phyloP scores from a whole-genome alignment of 2,797 vertebrate genomes.

The Betta splendens region DNA sequence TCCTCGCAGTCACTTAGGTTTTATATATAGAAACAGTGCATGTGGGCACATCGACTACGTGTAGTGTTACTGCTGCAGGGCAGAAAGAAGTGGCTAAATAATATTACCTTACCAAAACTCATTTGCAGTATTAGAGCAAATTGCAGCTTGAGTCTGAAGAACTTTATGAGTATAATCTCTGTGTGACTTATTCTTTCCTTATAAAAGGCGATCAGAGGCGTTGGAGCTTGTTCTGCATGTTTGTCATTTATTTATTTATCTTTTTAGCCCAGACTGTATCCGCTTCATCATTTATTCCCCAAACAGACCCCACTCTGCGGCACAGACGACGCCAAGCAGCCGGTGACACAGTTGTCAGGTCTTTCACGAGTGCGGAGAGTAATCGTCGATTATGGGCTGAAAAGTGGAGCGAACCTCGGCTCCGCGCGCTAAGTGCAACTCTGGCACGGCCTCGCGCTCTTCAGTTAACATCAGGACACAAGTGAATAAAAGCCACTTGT shows the following conservation, averaged over 20 bases:
- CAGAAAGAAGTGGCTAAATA: conserved; percentile 6
- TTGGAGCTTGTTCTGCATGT: background rate
- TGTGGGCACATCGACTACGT: conserved; percentile 5
- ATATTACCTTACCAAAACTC: background rate
- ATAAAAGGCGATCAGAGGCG: conserved; percentile 5
- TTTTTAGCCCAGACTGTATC: conserved; percentile 3
- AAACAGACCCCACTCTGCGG: conserved; percentile 3
- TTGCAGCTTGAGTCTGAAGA: background rate
- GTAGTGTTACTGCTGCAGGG: conserved; percentile 4
- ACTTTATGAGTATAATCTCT: background rate
- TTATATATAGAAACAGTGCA: conserved; percentile 38
- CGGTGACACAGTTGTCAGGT: conserved; percentile 28
- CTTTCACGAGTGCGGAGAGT: conserved; percentile 29
- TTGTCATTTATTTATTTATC: too few relatives aligned
- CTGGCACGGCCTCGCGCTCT: conserved; percentile 25
- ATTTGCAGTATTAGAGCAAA: too few relatives aligned
- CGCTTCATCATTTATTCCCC: conserved; percentile 29
- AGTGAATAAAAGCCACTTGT: conserved; percentile 20
- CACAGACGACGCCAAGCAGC: background rate
- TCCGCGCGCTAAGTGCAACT: conserved; percentile 31
- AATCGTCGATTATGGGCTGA: conserved; percentile 11
- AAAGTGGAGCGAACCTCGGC: conserved; percentile 20
- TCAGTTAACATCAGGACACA: conserved; percentile 15
- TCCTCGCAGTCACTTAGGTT: conserved; percentile 58
- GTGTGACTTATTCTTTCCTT: conserved; percentile 1